Conservation (phyloP, 2,113 vertebrate species). For the Campylomormyrus numenius region DNA sequence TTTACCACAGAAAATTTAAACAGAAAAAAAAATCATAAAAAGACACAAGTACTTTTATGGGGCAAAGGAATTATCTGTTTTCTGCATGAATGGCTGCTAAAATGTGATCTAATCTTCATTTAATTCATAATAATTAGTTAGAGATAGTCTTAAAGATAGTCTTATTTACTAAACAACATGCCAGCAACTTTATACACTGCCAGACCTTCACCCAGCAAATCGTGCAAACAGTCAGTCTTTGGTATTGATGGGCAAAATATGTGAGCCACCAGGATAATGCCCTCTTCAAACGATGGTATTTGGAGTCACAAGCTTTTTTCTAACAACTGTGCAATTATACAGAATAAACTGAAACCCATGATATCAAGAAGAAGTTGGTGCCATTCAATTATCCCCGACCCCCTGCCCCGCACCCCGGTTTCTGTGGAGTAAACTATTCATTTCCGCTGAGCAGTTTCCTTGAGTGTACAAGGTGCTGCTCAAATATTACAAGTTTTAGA, state of each 20-base stretch:
- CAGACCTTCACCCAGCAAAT: background rate
- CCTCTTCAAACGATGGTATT: background rate
- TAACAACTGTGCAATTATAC: background rate
- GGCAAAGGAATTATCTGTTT: background rate
- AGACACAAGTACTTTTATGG: background rate
- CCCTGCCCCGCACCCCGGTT: background rate
- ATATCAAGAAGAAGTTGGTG: background rate
- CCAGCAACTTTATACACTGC: background rate
- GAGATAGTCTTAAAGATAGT: background rate
- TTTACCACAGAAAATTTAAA: background rate
- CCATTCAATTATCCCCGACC: background rate
- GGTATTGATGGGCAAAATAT: background rate
- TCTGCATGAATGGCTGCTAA: background rate
- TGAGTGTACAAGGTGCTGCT: background rate
- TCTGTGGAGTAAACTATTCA: background rate
- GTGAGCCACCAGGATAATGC: background rate
- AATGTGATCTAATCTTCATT: background rate
- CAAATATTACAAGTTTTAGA: background rate
- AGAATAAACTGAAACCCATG: background rate
- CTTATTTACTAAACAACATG: background rate
- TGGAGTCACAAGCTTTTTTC: background rate
- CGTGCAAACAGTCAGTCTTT: background rate
- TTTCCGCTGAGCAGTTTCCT: background rate
- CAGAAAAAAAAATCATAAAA: background rate
- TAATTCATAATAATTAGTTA: background rate